phyloP scores from a whole-genome alignment of 2,888 invertebrate genomes.

The Campoplex capitator region DNA sequence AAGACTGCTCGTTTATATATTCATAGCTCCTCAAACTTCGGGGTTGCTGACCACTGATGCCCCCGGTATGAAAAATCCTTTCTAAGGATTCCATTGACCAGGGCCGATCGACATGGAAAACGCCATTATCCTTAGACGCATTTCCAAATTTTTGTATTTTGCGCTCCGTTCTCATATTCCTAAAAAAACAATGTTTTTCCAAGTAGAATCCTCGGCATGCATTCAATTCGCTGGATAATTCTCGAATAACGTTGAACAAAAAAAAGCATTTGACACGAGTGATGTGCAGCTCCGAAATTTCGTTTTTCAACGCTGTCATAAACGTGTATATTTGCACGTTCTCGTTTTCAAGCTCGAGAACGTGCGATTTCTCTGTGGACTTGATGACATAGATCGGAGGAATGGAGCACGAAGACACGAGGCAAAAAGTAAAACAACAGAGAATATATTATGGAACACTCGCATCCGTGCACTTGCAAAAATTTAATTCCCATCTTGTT shows the following conservation, averaged over 20 bases:
- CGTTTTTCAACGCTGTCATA: neutral
- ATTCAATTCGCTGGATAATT: neutral
- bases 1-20: neutral
- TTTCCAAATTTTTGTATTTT: neutral
- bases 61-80: neutral
- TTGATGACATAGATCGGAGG: slow-evolving; percentile 28
- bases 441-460: slow-evolving; percentile 23
- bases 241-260: neutral
- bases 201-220: neutral
- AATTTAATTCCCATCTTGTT: slow-evolving; percentile 38
- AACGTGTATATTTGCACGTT: slow-evolving; percentile 34
- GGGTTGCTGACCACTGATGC: neutral
- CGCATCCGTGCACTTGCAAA: slow-evolving; percentile 10
- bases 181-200: neutral
- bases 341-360: slow-evolving; percentile 53
- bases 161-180: neutral
- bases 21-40: neutral
- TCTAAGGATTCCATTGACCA: neutral
- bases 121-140: neutral
- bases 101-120: neutral
- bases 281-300: slow-evolving; percentile 12
- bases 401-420: slow-evolving; percentile 14
- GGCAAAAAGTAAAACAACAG: slow-evolving; percentile 14
- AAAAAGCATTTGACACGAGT: slow-evolving; percentile 1
- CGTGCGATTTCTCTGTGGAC: slow-evolving; percentile 14